Base-by-base conservation (phyloP, 2,797 vertebrate species). In the Mionectes olivaceus region DNA sequence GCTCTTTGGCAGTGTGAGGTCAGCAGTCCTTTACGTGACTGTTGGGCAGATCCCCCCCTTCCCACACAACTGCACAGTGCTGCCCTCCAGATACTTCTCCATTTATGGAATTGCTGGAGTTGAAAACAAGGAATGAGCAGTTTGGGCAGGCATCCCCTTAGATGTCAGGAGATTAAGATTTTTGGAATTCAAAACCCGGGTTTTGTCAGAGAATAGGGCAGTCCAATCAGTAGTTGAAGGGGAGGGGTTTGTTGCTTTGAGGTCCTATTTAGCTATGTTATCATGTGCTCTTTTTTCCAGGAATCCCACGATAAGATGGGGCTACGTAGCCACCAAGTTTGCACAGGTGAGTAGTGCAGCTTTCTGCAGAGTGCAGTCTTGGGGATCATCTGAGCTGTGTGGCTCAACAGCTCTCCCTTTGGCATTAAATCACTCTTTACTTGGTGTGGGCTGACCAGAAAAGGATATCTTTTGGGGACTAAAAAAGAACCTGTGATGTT, bases 251-350 rank as follows among this genome's bases (percentile, higher is more conserved):
- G 15, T 39, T 93, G 32, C 55, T 57, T 63, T 50, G 44, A 61
- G 44, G 15, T 61, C 15, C 27, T 81, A 1, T 24, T 73, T 52
- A 49, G 17, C 19, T 87, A 1, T 60, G 60, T 52, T 59, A 15
- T 9, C 11, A 11, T 87, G 6, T 94, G 8, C 93, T 88, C 32
- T 96, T 49, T 52, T 87, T 95, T 63, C 37, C 95, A 99, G 99
- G 96, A 99, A 98, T 94, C 99, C 99, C 18, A 97, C 89, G 6
- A 98, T 99, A 97, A 98, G 99, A 93, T 99, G 99, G 99, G 91
- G 99, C 87, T 99, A 99, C 35, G 99, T 99, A 76, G 98, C 98
- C 91, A 98, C 98, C 82, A 99, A 99, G 89, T 98, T 99, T 95
- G 97, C 98, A 83, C 99, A 99, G 99, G 99, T 99, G 97, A 90